Evolutionary conservation across 2,113 vertebrate species (phyloP).

Genomic region (Craseonycteris thonglongyai): DNA sequence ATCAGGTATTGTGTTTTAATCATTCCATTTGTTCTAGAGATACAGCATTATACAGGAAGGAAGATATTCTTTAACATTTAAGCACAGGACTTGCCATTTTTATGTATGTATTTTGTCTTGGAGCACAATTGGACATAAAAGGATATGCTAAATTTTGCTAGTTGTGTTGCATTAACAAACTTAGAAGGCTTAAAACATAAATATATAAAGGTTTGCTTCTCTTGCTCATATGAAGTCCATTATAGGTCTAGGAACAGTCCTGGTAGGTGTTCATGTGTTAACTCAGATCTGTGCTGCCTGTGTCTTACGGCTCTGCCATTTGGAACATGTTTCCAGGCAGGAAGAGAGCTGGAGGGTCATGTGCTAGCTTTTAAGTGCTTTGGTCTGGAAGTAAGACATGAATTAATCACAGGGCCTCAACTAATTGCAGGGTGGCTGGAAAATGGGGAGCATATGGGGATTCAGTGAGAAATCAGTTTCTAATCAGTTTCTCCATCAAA

Average conservation of each 20-base stretch:
- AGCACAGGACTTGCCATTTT: neutral
- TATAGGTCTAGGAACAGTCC: neutral
- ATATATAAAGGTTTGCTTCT: neutral
- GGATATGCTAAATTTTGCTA: neutral
- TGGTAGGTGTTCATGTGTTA: neutral
- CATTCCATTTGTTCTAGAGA: neutral
- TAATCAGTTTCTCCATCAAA: neutral
- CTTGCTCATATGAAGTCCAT: neutral
- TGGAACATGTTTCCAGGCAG: neutral
- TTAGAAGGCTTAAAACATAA: neutral
- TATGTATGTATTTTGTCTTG: constrained; percentile 24
- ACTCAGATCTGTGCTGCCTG: neutral
- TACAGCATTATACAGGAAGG: neutral
- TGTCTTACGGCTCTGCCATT: neutral
- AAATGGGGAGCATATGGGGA: neutral
- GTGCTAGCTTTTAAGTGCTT: neutral
- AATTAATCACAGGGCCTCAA: neutral
- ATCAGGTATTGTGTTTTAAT: constrained; percentile 16
- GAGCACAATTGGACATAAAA: constrained; percentile 1
- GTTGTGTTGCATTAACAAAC: neutral
- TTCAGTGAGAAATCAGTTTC: neutral
- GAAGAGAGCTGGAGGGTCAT: neutral
- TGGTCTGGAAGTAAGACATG: constrained; percentile 21
- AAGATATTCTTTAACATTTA: constrained; percentile 1
- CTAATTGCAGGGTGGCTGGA: neutral